Base-by-base conservation (phyloP, 53 echinoderm and acorn worm species). In the Luidia sarsii region DNA sequence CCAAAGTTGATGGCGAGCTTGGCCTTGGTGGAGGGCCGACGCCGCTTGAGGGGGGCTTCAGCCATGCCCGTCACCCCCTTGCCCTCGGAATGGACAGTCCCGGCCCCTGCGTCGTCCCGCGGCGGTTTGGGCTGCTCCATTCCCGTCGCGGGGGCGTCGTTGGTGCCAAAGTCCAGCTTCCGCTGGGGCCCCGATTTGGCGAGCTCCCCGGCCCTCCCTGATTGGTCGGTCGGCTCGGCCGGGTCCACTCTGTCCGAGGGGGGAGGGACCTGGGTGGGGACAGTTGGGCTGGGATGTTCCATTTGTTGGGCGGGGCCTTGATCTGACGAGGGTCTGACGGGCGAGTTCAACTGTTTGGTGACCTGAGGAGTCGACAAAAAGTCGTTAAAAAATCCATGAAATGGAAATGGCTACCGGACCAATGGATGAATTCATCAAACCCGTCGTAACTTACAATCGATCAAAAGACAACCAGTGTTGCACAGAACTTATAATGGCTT, bases 1-100 rank as follows among this genome's bases (percentile, higher is more conserved):
- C 83, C 83, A 71, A 83, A 83, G 49, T 83, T 83, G 53, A 83
- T 83, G 0, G 83, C 83, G 16, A 83, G 62, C 59, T 83, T 83
- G 16, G 83, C 83, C 68, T 83, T 83, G 36, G 83, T 48, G 7
- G 83, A 71, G 2, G 27, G 11, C 36, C 82, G 48, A 20, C 82
- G 67, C 2, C 29, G 31, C 46, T 57, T 82, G n/a, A n/a, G n/a
- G n/a, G n/a, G n/a, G 48, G 45, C 7, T 1, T 45, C 39, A 4
- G 38, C 55, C 4, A 18, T 14, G 8, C 39, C 30, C 21, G 38
- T 38, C 7, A 38, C 23, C 15, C 7, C 59, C 45, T 31, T 45
- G 28, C 13, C 31, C 46, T 60, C 62, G 1, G 41, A 48, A 60
- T 60, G 61, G 49, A 79, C 62, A 29, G 79, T 28, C 25, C 63